Evolutionary conservation across 2,888 invertebrate species (phyloP).

Genomic region (Eilema depressum): DNA sequence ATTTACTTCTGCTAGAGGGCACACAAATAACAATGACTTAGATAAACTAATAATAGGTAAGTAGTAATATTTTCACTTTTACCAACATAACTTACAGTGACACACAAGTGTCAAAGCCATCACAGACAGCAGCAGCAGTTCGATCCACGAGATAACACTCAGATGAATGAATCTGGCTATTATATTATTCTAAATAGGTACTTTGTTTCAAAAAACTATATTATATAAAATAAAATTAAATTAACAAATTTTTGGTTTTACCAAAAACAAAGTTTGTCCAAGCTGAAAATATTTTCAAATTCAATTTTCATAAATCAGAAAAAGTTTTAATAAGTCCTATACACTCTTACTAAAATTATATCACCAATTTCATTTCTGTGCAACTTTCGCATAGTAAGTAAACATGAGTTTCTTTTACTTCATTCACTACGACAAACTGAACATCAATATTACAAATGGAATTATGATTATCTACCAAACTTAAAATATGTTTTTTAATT

Average conservation of each 20-base stretch:
- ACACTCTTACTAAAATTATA: constrained; percentile 21
- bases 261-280: background rate
- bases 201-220: background rate
- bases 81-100: background rate
- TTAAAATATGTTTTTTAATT: constrained; percentile 64
- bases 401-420: constrained; percentile 70
- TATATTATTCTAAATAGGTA: background rate
- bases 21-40: background rate
- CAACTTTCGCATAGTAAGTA: constrained; percentile 77
- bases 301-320: background rate
- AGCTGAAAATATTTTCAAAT: background rate
- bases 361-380: constrained; percentile 68
- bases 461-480: constrained; percentile 69
- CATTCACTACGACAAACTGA: constrained; percentile 69
- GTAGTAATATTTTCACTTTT: background rate
- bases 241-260: background rate
- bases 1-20: background rate
- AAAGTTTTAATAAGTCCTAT: background rate
- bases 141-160: background rate
- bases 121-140: background rate
- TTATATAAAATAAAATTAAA: background rate
- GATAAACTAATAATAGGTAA: background rate
- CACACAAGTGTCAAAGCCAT: background rate
- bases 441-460: constrained; percentile 60
- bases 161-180: background rate